Base-by-base conservation (phyloP, 2,113 vertebrate genomes). In the Cyprinus carpio region DNA sequence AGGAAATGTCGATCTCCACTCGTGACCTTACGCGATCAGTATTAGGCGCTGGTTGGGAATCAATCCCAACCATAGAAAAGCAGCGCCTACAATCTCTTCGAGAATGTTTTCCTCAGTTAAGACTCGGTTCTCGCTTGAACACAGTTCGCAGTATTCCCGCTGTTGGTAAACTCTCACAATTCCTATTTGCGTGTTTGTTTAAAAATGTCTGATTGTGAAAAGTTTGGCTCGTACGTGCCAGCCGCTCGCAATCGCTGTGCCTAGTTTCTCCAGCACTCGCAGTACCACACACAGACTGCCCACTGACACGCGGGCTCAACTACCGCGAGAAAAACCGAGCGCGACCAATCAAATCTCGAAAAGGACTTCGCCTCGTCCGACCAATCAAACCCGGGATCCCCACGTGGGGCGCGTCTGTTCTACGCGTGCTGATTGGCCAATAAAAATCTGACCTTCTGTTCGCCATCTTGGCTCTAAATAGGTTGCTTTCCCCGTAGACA, bases 381-480 rank as follows among this genome's bases (percentile, higher is more conserved):
- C 95, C 94, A 97, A 97, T 96, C 88, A 75, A 31, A 43, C 6
- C 2, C 13, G 80, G 13, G 0, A 0, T 7, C 95, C 49, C 96
- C 96, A 97, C 97, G 97, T 97, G 96, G 96, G 94, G 77, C 0
- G 1, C 0, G 7, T 9, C 6, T 58, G 12, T 77, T 71, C 31
- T 20, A 25, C 31, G 75, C 54, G 51, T 87, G 56, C 90, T 64
- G 89, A 97, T 93, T 96, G 96, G 96, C 1, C 76, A 40, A 34
- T 34, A 54, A 8, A 20, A 27, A 37, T 67, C 89, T 90, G 90
- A 95, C 95, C 92, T 96, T 95, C 95, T 87, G 90, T 92, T 95
- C 94, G 95, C 95, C 96, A 95, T 96, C 95, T 96, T 96, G 96
- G 94, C 95, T 95, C 91, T 90, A 92, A 93, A 95, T 91, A 93